Evolutionary conservation across 2,797 vertebrate genomes (phyloP), one percentile per base, ranked within the genome.

Genomic region (Centropyge bicolor): DNA sequence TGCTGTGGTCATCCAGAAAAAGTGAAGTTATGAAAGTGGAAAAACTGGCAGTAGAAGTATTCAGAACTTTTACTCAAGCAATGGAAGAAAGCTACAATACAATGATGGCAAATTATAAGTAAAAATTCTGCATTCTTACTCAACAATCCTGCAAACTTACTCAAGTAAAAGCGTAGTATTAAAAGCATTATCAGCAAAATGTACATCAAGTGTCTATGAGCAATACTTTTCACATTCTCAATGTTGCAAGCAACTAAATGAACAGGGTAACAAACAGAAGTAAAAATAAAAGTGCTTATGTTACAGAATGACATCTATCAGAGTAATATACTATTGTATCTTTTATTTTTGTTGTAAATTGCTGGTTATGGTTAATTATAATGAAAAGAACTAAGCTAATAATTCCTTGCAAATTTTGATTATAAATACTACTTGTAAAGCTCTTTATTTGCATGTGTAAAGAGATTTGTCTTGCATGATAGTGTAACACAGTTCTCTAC

Each of bases 1-100:
- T 78, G 78, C 40, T 52, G 51, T 22, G 61, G 40, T 36, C 4
- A 0, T 24, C n/a, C 13, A 27, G 38, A 82, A 84, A 41, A 14
- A 49, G 9, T 6, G 9, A 51, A 54, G 48, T 22, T 19, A 5
- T 31, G 11, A 76, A 40, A 52, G 75, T 54, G n/a, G n/a, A 75
- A 74, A 83, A 41, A 31, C 13, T 68, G n/a, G 8, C 31, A 54
- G n/a, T 0, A 16, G 2, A 76, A 10, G n/a, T 31, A 43, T 70
- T 65, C 17, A 9, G 3, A 70, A 40, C 0, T 3, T 79, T 51
- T 13, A 40, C 12, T 62, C 7, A 1, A 31, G 14, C 16, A 36
- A 55, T 17, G 36, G 9, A 4, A 36, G 16, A 40, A 20, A 0
- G 38, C 4, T 6, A 35, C 14, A 10, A 22, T 19, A 6, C 36